Conservation (phyloP, 1,140 invertebrate genomes). For the Berghia stephanieae region DNA sequence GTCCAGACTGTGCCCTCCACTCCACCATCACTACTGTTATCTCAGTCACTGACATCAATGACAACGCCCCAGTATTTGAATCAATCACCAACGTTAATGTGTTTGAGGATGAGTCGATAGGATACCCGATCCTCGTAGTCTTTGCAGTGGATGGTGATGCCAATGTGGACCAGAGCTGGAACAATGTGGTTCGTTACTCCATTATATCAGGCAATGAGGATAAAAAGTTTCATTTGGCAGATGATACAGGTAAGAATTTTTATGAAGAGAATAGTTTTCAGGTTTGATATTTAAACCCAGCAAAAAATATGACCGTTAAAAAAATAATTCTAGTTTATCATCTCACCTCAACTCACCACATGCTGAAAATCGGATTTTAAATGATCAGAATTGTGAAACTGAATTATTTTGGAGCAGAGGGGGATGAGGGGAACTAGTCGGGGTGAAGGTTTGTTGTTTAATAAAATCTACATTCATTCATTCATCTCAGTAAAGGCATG, state of each 20-base stretch:
- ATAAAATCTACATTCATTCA: too few relatives aligned
- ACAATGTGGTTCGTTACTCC: slow-evolving; percentile 83
- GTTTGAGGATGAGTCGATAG: slow-evolving; percentile 71
- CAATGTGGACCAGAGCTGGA: slow-evolving; percentile 79
- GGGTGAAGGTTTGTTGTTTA: too few relatives aligned
- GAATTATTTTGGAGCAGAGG: too few relatives aligned
- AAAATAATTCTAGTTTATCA: too few relatives aligned
- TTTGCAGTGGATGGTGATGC: slow-evolving; percentile 87
- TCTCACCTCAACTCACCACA: too few relatives aligned
- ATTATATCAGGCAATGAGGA: slow-evolving; percentile 77
- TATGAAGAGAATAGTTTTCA: background rate
- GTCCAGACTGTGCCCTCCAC: slow-evolving; percentile 74
- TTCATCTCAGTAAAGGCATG: too few relatives aligned
- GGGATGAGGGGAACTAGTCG: too few relatives aligned
- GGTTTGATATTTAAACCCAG: too few relatives aligned
- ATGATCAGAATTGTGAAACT: too few relatives aligned
- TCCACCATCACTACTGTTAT: slow-evolving; percentile 84
- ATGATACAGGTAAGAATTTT: slow-evolving; percentile 70
- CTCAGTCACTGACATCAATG: slow-evolving; percentile 80
- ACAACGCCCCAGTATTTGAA: slow-evolving; percentile 75
- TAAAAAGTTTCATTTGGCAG: slow-evolving; percentile 88
- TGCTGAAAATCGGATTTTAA: too few relatives aligned
- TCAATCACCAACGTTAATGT: slow-evolving; percentile 59
- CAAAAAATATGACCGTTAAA: too few relatives aligned
- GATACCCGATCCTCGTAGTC: slow-evolving; percentile 77